Evolutionary conservation across 2,888 invertebrate genomes (phyloP), one percentile per base, ranked within the genome.

Genomic region (Pterostichus madidus): DNA sequence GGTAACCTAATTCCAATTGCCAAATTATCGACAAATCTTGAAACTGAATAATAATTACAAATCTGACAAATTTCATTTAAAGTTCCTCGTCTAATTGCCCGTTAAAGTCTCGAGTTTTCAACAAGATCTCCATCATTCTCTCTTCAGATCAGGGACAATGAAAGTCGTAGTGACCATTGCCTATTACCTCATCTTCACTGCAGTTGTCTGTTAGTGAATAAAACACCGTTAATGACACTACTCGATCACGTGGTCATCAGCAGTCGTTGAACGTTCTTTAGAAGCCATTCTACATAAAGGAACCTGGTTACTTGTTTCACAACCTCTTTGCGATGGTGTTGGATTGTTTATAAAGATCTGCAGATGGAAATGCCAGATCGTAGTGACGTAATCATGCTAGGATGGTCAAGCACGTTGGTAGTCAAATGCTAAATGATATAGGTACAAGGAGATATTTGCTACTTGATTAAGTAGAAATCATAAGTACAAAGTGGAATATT

Each of bases 161-260:
- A 49, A 49, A 49, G 13, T 24, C 24, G 3, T 24, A 56, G 15
- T 56, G 53, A 56, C 53, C 53, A 56, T 56, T 56, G 15, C 53
- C 13, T 17, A 56, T 56, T 17, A 8, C 53, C 53, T 17, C 53
- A 56, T 56, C 49, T 49, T 13, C n/a, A 13, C 49, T 49, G 49
- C 53, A 56, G 8, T 17, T 13, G 6, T 56, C 24, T 15, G 53
- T 56, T 56, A 3, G 15, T 56, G 53, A 13, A 56, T 56, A 56
- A 56, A 56, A 13, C 17, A 15, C 49, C 49, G 49, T 49, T 56
- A 56, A 56, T 56, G 53, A 17, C 17, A 15, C 53, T 56, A 56
- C 15, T 56, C 53, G 17, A 56, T 56, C 53, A 56, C 8, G 15
- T 13, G 17, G 15, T 56, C 53, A 56, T 56, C 53, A 17, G 7